Evolutionary conservation across 1,140 invertebrate species (phyloP).

Genomic region (Heterodera carotae): DNA sequence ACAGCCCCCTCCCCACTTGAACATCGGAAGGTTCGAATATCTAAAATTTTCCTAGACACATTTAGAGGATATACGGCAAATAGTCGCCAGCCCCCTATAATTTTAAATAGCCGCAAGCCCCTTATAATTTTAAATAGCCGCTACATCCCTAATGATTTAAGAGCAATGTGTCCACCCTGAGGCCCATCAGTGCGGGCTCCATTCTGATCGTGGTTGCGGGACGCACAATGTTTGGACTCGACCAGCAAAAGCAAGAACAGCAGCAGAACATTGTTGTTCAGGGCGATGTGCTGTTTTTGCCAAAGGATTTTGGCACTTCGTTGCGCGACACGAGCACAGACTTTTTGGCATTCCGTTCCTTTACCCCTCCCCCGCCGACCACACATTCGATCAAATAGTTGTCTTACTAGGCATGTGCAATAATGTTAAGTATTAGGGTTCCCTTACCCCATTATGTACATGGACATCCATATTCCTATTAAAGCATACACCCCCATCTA

Average conservation of each 20-base stretch:
- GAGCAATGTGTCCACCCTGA: slow-evolving; percentile 25
- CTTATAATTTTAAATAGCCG: too few species aligned
- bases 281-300: slow-evolving; percentile 33
- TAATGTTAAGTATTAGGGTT: too few species aligned
- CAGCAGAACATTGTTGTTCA: not conserved
- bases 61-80: too few species aligned
- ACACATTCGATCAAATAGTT: not conserved
- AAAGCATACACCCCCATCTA: too few species aligned
- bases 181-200: slow-evolving; percentile 26
- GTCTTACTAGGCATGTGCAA: too few species aligned
- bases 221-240: slow-evolving; percentile 20
- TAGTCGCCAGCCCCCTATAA: too few species aligned
- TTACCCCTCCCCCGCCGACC: slow-evolving; percentile 26
- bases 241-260: not conserved
- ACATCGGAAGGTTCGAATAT: too few species aligned
- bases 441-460: too few species aligned
- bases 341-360: slow-evolving; percentile 41
- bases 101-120: too few species aligned
- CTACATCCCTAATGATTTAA: slow-evolving; percentile 24
- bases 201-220: slow-evolving; percentile 51
- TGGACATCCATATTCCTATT: too few species aligned
- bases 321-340: slow-evolving; percentile 6
- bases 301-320: slow-evolving; percentile 10
- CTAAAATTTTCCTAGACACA: too few species aligned
- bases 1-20: too few species aligned